Conservation (phyloP, 2,888 invertebrate species). For the Sceliomorpha sp. region DNA sequence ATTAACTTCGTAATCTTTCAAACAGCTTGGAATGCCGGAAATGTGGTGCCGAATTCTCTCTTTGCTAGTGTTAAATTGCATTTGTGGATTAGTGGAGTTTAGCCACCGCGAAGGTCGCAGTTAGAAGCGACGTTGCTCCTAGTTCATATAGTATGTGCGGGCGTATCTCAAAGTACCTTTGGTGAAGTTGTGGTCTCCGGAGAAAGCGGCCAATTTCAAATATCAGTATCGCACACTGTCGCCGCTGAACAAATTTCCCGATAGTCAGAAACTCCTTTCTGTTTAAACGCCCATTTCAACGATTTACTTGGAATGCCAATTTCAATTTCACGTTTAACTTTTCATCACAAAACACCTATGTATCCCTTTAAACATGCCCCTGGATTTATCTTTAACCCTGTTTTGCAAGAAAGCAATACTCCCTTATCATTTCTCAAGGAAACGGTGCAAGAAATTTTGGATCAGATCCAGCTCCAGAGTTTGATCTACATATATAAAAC, state of each 20-base stretch:
- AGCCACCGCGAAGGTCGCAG: constrained; percentile 40
- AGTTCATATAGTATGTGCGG: constrained; percentile 39
- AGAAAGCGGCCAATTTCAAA: constrained; percentile 51
- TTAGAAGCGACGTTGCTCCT: constrained; percentile 38
- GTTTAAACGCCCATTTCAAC: constrained; percentile 35
- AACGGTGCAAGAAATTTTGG: too few relatives aligned
- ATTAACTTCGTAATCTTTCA: constrained; percentile 20
- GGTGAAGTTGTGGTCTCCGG: constrained; percentile 42
- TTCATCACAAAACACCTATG: too few relatives aligned
- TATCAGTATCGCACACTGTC: constrained; percentile 47
- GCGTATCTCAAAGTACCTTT: constrained; percentile 42
- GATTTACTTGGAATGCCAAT: constrained; percentile 27
- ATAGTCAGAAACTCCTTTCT: constrained; percentile 29
- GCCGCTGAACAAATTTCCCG: constrained; percentile 43
- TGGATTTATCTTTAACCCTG: too few relatives aligned
- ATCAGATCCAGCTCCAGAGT: too few relatives aligned
- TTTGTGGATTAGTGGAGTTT: constrained; percentile 50
- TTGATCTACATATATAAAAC: too few relatives aligned
- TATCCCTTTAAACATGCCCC: too few relatives aligned
- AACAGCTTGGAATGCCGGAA: constrained; percentile 36
- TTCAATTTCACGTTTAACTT: too few relatives aligned
- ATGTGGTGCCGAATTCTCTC: constrained; percentile 26
- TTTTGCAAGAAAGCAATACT: too few relatives aligned
- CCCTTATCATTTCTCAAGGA: too few relatives aligned
- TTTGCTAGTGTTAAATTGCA: constrained; percentile 48